Evolutionary conservation across 2,797 vertebrate genomes (phyloP).

Genomic region (Helarctos malayanus): DNA sequence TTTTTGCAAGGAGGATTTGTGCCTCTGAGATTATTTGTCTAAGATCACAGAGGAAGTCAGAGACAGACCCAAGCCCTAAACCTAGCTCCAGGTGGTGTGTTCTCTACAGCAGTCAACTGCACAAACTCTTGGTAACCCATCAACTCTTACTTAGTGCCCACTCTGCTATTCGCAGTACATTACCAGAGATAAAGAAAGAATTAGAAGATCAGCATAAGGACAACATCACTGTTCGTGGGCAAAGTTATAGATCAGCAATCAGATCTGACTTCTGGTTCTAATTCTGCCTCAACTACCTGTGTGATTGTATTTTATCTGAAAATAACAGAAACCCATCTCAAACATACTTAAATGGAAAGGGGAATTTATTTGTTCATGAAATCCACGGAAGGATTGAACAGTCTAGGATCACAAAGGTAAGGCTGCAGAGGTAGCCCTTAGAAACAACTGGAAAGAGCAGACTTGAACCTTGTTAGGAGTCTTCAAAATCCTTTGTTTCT

Average conservation of each 20-base stretch:
- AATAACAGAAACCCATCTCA: not conserved
- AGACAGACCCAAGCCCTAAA: not conserved
- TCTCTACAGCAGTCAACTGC: not conserved
- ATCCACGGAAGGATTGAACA: not conserved
- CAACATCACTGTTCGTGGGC: not conserved
- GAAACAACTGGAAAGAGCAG: not conserved
- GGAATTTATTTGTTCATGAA: not conserved
- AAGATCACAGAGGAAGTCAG: not conserved
- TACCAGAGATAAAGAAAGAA: conserved; percentile 27
- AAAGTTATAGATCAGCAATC: not conserved
- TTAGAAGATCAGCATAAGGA: not conserved
- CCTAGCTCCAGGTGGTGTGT: not conserved
- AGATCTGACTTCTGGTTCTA: conserved; percentile 22
- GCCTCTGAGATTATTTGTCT: not conserved
- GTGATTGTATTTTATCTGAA: conserved; percentile 19
- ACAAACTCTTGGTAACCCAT: not conserved
- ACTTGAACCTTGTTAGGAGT: not conserved
- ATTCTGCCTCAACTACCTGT: not conserved
- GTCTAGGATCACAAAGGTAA: not conserved
- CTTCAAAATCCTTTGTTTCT: not conserved
- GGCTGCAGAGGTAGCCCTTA: not conserved
- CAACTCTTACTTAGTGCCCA: not conserved
- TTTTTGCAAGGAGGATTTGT: not conserved
- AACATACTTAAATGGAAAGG: not conserved
- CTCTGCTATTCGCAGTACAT: not conserved